phyloP scores from a whole-genome alignment of 2,113 vertebrate species.

The Hassar affinis region DNA sequence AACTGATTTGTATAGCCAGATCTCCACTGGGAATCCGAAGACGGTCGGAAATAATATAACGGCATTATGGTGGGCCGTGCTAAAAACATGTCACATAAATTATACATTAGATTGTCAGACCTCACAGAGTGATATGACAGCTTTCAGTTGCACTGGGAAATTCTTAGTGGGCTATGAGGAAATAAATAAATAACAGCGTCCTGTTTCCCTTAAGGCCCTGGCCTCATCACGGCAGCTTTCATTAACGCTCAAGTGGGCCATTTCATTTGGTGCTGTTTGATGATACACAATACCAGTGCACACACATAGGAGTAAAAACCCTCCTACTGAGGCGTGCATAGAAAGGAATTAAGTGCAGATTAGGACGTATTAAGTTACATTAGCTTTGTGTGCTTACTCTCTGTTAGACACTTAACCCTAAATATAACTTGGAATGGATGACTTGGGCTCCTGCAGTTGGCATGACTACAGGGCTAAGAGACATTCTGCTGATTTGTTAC shows the following conservation, averaged over 20 bases:
- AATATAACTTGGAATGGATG: conserved; percentile 43
- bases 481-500: background rate
- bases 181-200: conserved; percentile 31
- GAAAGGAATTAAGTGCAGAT: conserved; percentile 54
- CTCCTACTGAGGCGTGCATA: conserved; percentile 26
- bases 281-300: conserved; percentile 37
- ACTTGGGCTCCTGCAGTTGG: background rate
- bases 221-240: conserved; percentile 47
- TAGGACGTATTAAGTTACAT: conserved; percentile 42
- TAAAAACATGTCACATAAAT: conserved; percentile 76
- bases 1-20: conserved; percentile 65
- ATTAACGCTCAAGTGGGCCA: conserved; percentile 52
- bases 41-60: conserved; percentile 73
- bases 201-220: conserved; percentile 42
- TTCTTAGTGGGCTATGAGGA: conserved; percentile 47
- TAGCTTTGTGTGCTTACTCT: conserved; percentile 41
- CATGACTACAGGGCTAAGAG: background rate
- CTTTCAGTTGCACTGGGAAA: conserved; percentile 55
- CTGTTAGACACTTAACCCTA: conserved; percentile 28
- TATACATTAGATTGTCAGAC: conserved; percentile 66
- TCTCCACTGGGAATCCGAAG: conserved; percentile 61
- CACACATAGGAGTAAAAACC: conserved; percentile 35
- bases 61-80: conserved; percentile 65
- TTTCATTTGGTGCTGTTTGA: conserved; percentile 59
- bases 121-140: conserved; percentile 67